phyloP scores from a whole-genome alignment of 2,888 invertebrate genomes.

The Eristalinus aeneus region DNA sequence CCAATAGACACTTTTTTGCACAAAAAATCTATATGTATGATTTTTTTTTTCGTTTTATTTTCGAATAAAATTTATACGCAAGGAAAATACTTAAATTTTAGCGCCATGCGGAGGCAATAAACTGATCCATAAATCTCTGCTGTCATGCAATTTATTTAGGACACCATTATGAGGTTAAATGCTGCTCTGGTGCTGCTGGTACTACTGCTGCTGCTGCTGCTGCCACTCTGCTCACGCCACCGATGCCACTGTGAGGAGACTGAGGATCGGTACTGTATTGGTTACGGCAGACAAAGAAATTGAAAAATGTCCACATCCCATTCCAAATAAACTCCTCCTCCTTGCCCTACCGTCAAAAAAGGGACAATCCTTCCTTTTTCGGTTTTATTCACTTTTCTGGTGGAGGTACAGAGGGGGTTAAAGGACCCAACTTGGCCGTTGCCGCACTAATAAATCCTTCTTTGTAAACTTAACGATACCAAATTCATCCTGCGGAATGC shows the following conservation, averaged over 20 bases:
- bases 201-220: too few species aligned
- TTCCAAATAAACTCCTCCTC: background rate
- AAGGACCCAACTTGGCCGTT: background rate
- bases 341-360: background rate
- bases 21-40: background rate
- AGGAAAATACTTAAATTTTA: constrained; percentile 51
- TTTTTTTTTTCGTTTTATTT: constrained; percentile 13
- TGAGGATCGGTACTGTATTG: background rate
- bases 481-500: constrained; percentile 45
- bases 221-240: background rate
- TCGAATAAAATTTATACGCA: constrained; percentile 43
- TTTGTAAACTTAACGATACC: constrained; percentile 55
- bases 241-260: background rate
- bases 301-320: background rate
- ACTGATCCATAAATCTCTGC: constrained; percentile 57
- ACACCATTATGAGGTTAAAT: constrained; percentile 61
- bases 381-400: background rate
- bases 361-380: background rate
- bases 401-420: too few species aligned
- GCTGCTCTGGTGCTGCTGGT: background rate
- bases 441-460: constrained; percentile 56
- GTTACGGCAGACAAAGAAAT: constrained; percentile 25
- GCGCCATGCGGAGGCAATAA: constrained; percentile 46
- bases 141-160: constrained; percentile 65
- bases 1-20: background rate